phyloP scores from a whole-genome alignment of 2,888 invertebrate genomes.

The Eupithecia exiguata region DNA sequence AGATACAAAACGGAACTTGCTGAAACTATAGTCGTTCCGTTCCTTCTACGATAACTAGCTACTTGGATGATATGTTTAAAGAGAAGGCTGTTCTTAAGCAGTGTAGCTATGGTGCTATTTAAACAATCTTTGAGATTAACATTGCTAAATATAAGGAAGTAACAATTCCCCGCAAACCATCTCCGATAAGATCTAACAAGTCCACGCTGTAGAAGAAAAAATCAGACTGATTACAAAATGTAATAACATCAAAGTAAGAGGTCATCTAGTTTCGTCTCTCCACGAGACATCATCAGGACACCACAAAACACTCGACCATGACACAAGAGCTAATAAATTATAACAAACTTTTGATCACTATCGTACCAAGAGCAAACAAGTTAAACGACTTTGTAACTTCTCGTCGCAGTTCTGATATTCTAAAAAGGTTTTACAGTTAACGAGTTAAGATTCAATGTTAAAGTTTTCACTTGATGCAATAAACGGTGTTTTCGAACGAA shows the following conservation, averaged over 20 bases:
- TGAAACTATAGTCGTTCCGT: background rate
- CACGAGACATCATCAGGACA: too few relatives aligned
- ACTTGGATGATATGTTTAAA: background rate
- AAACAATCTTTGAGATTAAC: background rate
- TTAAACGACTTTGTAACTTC: conserved; percentile 40
- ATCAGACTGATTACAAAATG: too few relatives aligned
- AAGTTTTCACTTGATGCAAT: conserved; percentile 23
- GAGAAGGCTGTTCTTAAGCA: background rate
- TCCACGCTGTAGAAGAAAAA: too few relatives aligned
- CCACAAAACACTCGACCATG: too few relatives aligned
- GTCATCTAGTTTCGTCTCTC: too few relatives aligned
- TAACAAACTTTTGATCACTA: conserved; percentile 21
- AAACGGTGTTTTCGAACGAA: conserved; percentile 26
- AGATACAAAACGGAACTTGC: conserved; percentile 6
- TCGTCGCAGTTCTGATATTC: conserved; percentile 36
- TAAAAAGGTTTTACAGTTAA: conserved; percentile 38
- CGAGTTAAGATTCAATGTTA: conserved; percentile 29
- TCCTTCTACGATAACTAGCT: background rate
- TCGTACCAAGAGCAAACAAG: conserved; percentile 36
- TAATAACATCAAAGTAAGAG: too few relatives aligned
- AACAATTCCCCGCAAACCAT: too few relatives aligned
- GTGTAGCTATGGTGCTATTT: background rate
- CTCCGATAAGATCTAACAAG: too few relatives aligned
- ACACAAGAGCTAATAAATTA: too few relatives aligned
- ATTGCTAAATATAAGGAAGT: background rate